Conservation (phyloP, 2,113 vertebrate species). For the Dasyprocta punctata region DNA sequence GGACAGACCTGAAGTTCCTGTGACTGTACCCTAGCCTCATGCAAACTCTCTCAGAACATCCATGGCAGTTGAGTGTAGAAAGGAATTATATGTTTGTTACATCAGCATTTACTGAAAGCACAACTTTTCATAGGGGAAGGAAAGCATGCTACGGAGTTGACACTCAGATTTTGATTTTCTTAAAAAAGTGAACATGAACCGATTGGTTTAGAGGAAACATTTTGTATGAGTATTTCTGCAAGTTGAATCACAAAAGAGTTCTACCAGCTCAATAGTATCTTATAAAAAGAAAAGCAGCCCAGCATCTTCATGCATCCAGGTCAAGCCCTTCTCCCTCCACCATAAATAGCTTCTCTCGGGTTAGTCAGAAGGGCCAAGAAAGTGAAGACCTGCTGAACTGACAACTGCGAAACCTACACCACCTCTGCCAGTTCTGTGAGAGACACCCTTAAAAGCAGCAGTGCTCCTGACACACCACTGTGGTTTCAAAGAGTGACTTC, state of each 20-base stretch:
- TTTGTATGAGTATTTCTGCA: fast-evolving
- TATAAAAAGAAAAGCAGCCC: too few species aligned
- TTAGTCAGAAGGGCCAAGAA: constrained; percentile 61
- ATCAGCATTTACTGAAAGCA: constrained; percentile 20
- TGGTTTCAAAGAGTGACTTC: not conserved
- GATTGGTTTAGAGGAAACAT: not conserved
- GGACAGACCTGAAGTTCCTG: constrained; percentile 53
- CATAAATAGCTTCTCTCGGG: not conserved
- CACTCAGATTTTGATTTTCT: constrained; percentile 25
- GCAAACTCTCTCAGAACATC: constrained; percentile 62
- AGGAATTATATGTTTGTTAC: constrained; percentile 31
- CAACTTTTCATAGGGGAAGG: constrained; percentile 39
- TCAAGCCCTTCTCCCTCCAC: not conserved
- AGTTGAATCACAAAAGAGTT: constrained; percentile 4
- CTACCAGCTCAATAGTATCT: fast-evolving
- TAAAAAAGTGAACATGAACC: not conserved
- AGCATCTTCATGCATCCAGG: not conserved
- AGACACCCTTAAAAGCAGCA: not conserved
- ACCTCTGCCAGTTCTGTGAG: not conserved
- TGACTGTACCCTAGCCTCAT: constrained; percentile 58
- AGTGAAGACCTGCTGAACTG: not conserved
- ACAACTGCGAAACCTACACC: not conserved
- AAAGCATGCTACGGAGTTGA: not conserved
- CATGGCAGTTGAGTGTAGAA: constrained; percentile 13
- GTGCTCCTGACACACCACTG: not conserved